These are phyloP conservation scores for Erynnis tages DNA, from an alignment of 2,888 invertebrate species.

Conservation along the genomic window DNA sequence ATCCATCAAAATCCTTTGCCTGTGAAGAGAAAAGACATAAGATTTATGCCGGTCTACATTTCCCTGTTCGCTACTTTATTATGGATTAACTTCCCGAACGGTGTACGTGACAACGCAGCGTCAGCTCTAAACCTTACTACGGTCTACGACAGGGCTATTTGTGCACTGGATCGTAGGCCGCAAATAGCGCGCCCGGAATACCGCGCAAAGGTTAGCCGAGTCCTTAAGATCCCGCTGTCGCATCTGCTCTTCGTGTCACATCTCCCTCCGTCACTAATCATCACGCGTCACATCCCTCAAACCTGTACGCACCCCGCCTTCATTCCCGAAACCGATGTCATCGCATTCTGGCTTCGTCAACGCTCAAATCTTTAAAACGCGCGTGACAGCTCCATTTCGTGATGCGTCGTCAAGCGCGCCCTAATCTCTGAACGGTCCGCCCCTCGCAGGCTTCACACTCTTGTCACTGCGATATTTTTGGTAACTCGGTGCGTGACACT, in stretches of 20 bases:
- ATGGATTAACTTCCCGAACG: no score
- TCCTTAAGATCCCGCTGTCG: slow-evolving; percentile 14
- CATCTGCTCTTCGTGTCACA: slow-evolving; percentile 8
- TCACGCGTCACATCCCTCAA: background rate
- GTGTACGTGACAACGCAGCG: slow-evolving; percentile 12
- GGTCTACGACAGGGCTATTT: slow-evolving; percentile 40
- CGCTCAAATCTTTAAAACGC: background rate
- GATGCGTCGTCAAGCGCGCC: background rate
- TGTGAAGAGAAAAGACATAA: no score
- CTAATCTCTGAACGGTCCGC: background rate
- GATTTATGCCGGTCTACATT: no score
- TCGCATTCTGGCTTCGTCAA: slow-evolving; percentile 9
- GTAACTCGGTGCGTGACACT: background rate
- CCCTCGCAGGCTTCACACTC: background rate
- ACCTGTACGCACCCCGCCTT: background rate
- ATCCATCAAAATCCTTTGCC: no score
- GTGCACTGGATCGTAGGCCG: slow-evolving; percentile 37
- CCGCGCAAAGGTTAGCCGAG: slow-evolving; percentile 56
- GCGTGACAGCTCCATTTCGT: slow-evolving; percentile 11
- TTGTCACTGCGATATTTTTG: slow-evolving; percentile 2
- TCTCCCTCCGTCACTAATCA: background rate
- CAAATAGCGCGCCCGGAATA: slow-evolving; percentile 62
- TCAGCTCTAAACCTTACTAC: slow-evolving; percentile 11
- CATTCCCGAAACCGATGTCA: slow-evolving; percentile 2
- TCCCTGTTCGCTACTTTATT: no score